These are phyloP conservation scores for Agapornis canus DNA, from an alignment of 2,797 vertebrate species.

Conservation along the genomic window DNA sequence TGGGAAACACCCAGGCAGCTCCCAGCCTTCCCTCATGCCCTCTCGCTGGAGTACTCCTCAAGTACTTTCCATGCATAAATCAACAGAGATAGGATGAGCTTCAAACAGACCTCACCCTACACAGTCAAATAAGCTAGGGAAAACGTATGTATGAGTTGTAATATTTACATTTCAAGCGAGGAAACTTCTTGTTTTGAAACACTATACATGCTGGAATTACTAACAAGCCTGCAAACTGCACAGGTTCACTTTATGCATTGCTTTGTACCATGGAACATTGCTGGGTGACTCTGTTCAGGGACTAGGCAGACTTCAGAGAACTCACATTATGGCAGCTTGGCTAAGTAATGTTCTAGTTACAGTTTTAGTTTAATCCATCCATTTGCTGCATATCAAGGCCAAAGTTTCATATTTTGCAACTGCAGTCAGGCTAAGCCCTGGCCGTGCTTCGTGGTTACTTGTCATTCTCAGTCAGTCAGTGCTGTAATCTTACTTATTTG, in stretches of 20 bases:
- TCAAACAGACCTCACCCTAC: background rate
- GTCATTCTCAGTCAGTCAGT: background rate
- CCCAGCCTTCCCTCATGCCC: fast-evolving
- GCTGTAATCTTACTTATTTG: background rate
- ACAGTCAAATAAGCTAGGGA: slow-evolving; percentile 14
- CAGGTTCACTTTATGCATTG: background rate
- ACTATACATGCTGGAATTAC: background rate
- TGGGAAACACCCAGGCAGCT: background rate
- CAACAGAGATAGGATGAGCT: background rate
- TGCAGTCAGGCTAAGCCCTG: background rate
- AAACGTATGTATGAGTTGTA: background rate
- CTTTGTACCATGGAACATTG: background rate
- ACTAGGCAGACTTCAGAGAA: background rate
- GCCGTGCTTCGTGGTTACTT: background rate
- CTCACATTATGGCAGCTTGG: background rate
- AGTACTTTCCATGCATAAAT: background rate
- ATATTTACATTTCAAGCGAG: slow-evolving; percentile 41
- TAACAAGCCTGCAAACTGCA: background rate
- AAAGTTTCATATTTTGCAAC: background rate
- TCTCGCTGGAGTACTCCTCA: background rate
- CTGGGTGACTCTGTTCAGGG: background rate
- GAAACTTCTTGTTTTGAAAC: slow-evolving; percentile 1
- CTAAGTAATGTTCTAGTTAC: background rate
- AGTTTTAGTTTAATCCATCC: background rate
- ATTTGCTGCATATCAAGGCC: background rate